A percentile compares a stretch with the other conserved stretches of the same genome.
These are phyloP conservation scores for Gymnocephalus cernua DNA, from an alignment of 2,113 vertebrate species.

Conservation along the genomic window DNA sequence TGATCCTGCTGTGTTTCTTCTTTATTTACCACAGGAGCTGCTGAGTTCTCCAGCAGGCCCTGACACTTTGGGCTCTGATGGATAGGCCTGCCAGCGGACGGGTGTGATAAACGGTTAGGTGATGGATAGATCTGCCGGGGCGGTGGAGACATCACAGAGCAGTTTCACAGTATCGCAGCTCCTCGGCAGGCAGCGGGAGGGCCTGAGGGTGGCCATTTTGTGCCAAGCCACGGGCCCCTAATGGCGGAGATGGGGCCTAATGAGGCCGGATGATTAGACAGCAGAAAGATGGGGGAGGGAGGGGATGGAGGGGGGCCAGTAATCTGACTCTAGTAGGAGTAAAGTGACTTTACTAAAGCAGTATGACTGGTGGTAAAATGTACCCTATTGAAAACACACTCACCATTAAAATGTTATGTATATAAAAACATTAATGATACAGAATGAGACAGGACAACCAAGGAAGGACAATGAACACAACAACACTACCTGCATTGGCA, in stretches of 20 bases:
- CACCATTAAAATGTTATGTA: neutral
- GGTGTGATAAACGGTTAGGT: conserved; percentile 73
- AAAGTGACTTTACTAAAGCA: conserved; percentile 16
- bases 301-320: neutral
- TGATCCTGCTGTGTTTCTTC: conserved; percentile 66
- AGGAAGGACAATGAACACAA: neutral
- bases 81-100: conserved; percentile 68
- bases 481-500: neutral
- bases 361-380: neutral
- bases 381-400: neutral
- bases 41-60: conserved; percentile 64
- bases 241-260: conserved; percentile 56
- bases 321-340: conserved; percentile 35
- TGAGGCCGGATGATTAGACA: conserved; percentile 73
- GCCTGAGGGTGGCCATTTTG: conserved; percentile 77
- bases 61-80: conserved; percentile 75
- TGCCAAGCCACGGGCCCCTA: conserved; percentile 70
- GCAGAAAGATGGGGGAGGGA: conserved; percentile 37
- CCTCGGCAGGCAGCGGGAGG: conserved; percentile 68
- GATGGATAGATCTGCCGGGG: conserved; percentile 73
- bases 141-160: conserved; percentile 63
- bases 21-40: conserved; percentile 71
- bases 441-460: neutral
- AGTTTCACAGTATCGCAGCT: conserved; percentile 59
- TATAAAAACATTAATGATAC: neutral